phyloP scores from a whole-genome alignment of 2,113 vertebrate species.

The Ceyx margarethae region DNA sequence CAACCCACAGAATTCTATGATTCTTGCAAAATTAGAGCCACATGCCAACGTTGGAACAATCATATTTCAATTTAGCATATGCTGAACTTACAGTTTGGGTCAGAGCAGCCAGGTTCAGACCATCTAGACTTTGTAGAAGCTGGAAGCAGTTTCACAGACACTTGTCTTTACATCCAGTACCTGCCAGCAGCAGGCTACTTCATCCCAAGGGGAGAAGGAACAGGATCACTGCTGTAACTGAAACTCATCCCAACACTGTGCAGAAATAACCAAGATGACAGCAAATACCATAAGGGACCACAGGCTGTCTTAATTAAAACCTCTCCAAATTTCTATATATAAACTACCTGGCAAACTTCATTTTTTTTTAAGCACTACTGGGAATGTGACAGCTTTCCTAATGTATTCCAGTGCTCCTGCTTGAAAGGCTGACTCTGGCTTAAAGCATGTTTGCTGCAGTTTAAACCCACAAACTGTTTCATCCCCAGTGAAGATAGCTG shows the following conservation, averaged over 20 bases:
- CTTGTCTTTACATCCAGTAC: background rate
- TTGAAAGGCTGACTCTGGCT: background rate
- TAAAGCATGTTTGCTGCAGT: background rate
- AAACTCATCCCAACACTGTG: background rate
- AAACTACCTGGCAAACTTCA: background rate
- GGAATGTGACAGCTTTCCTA: background rate
- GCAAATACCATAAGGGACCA: background rate
- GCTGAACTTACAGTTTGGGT: background rate
- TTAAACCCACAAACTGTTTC: background rate
- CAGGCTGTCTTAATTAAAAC: conserved; percentile 21
- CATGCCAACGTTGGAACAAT: background rate
- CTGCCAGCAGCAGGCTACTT: background rate
- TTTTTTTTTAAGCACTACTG: background rate
- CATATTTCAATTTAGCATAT: background rate
- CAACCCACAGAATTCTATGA: background rate
- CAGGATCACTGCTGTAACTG: background rate
- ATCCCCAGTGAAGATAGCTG: background rate
- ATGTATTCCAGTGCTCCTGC: background rate
- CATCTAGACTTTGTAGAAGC: background rate
- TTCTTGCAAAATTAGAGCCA: background rate
- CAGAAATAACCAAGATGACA: conserved; percentile 24
- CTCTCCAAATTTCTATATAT: background rate
- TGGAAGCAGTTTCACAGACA: background rate
- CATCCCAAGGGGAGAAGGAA: background rate
- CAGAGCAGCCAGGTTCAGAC: background rate